Evolutionary conservation across 2,113 vertebrate species (phyloP).

Genomic region (Microtus richardsoni): DNA sequence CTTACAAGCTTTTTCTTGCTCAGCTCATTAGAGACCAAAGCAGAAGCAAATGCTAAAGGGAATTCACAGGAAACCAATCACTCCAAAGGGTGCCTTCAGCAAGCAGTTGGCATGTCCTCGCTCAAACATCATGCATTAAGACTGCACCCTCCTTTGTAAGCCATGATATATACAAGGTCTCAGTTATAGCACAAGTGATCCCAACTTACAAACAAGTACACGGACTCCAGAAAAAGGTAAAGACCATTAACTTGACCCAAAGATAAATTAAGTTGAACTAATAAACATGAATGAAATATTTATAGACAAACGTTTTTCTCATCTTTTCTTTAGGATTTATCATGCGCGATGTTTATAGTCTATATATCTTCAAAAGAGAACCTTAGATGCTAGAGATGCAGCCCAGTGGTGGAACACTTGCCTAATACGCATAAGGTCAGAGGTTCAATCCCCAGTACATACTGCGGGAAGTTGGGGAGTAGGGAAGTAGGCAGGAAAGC

Average conservation of each 20-base stretch:
- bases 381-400: background rate
- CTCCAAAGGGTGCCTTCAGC: background rate
- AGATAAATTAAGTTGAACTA: background rate
- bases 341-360: background rate
- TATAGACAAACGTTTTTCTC: background rate
- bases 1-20: background rate
- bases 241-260: background rate
- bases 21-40: background rate
- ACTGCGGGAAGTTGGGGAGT: too few species aligned
- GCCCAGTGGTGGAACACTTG: background rate
- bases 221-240: background rate
- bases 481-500: background rate
- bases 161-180: background rate
- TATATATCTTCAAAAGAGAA: background rate
- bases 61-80: background rate
- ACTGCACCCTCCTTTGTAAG: background rate
- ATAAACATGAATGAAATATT: conserved; percentile 6
- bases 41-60: background rate
- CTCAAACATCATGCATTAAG: background rate
- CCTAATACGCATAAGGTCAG: too few species aligned
- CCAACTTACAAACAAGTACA: background rate
- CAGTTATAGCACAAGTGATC: background rate
- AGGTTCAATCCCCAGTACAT: too few species aligned
- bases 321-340: background rate
- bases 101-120: background rate